These are phyloP conservation scores for Prorops nasuta DNA, from an alignment of 1,140 invertebrate species.

Conservation along the genomic window DNA sequence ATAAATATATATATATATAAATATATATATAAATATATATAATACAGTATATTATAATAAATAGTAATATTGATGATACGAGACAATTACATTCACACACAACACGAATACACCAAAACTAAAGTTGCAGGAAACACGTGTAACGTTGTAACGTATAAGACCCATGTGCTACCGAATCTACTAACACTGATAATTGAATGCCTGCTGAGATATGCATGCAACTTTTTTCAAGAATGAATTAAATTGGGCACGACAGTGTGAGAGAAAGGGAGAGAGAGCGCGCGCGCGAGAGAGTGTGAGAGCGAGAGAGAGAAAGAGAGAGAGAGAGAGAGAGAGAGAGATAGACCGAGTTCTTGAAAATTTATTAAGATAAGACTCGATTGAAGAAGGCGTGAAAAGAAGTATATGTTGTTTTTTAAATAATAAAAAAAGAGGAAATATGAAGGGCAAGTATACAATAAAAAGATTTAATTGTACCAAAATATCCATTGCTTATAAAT, in stretches of 20 bases:
- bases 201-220: slow-evolving; percentile 17
- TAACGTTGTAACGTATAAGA: slow-evolving; percentile 31
- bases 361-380: slow-evolving; percentile 9
- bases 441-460: slow-evolving; percentile 41
- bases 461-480: slow-evolving; percentile 53
- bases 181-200: too few species aligned
- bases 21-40: slow-evolving; percentile 20
- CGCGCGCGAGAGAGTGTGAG: too few species aligned
- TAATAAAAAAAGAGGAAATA: slow-evolving; percentile 31
- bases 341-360: slow-evolving; percentile 6
- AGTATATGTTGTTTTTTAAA: slow-evolving; percentile 48
- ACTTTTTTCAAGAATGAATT: slow-evolving; percentile 11
- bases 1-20: slow-evolving; percentile 22
- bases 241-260: slow-evolving; percentile 17
- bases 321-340: slow-evolving; percentile 24
- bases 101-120: slow-evolving; percentile 29
- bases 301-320: too few species aligned
- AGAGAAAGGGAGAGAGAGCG: slow-evolving; percentile 21
- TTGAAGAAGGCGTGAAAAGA: slow-evolving; percentile 17
- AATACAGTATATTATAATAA: slow-evolving; percentile 33
- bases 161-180: slow-evolving; percentile 31
- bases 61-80: slow-evolving; percentile 38
- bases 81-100: slow-evolving; percentile 23
- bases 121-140: slow-evolving; percentile 25
- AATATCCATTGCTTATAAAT: slow-evolving; percentile 57